Evolutionary conservation across 2,113 vertebrate genomes (phyloP), one percentile per base, ranked within the genome.

Genomic region (Capreolus pygargus): DNA sequence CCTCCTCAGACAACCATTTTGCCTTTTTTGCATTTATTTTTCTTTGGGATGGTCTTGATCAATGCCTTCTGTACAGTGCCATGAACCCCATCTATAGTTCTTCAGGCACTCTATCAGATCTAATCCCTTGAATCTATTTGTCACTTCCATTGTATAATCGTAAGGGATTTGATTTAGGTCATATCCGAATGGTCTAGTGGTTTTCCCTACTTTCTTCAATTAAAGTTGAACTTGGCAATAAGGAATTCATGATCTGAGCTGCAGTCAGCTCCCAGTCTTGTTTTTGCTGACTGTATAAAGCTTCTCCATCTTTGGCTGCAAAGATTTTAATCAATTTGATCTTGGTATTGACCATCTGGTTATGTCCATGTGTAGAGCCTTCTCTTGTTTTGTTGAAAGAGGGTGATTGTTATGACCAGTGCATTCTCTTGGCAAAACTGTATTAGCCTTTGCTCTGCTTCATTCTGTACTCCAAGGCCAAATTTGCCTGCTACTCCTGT

Each of bases 61-160:
- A 11, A 9, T 36, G n/a, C 0, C n/a, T 70, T n/a, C 64, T 70
- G 9, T 36, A 70, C 19, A 70, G 17, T 36, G n/a, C 23, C n/a
- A 36, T 0, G 2, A 70, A 36, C n/a, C 17, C n/a, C 1, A 2
- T 70, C n/a, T 5, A 70, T 36, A 70, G 64, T 70, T 39, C n/a
- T 6, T 70, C 19, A 70, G 67, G 19, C n/a, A 39, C 19, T 39
- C 17, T 70, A 70, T 39, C 67, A 39, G 67, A 70, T 39, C 0
- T 0, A 70, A 39, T 70, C n/a, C 19, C n/a, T 39, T 70, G 67
- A 70, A 70, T 39, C 10, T 70, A 12, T 39, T 70, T 39, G 19
- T 70, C 67, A 70, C 9, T 39, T 70, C 67, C 19, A 39, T 10
- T 39, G 17, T 67, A 19, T 67, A 67, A 67, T n/a, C 4, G 0